phyloP scores from a whole-genome alignment of 2,888 invertebrate species.

The Stenotaenia linearis region DNA sequence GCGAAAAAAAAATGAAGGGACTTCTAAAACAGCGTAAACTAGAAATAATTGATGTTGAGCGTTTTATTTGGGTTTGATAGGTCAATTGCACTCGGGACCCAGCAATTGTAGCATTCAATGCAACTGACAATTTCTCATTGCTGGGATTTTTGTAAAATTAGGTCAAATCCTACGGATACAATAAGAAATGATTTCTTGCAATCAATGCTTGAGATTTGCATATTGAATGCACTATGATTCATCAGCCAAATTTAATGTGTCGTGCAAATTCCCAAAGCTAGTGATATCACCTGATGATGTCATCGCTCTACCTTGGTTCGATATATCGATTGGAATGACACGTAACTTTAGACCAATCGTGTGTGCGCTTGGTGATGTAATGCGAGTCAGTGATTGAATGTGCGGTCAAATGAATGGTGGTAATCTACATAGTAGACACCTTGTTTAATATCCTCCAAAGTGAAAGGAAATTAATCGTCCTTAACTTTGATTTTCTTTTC shows the following conservation, averaged over 20 bases:
- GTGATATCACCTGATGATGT: constrained; percentile 9
- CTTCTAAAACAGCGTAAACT: no score
- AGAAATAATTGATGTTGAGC: background rate
- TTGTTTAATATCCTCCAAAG: background rate
- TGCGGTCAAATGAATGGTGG: background rate
- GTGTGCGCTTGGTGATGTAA: background rate
- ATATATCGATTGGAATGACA: background rate
- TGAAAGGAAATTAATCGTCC: background rate
- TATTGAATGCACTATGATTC: background rate
- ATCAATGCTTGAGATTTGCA: background rate
- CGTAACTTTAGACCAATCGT: background rate
- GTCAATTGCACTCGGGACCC: background rate
- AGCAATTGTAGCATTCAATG: background rate
- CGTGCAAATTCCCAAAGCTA: background rate
- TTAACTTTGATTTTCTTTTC: background rate
- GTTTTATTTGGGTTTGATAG: background rate
- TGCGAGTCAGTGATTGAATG: background rate
- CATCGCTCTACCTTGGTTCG: background rate
- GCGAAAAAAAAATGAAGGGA: no score
- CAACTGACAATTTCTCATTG: background rate
- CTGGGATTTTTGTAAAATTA: background rate
- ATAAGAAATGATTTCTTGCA: background rate
- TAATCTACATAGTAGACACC: background rate
- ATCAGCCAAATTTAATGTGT: background rate
- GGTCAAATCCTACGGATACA: background rate